Conservation (phyloP, 2,797 vertebrate species). For the Erethizon dorsatum region DNA sequence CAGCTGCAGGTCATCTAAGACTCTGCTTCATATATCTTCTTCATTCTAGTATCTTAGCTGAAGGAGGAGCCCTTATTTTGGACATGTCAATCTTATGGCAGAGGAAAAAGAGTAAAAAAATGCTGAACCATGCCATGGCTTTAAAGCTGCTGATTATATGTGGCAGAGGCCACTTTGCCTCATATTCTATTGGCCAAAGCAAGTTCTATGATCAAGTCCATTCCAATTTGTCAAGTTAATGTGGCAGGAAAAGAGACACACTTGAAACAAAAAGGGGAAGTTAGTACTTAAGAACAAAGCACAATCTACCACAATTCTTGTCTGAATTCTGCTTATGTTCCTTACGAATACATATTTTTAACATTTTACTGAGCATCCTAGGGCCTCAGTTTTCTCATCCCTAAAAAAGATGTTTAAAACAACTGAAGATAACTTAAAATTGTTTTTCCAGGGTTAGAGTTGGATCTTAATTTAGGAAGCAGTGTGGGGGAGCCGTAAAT, state of each 20-base stretch:
- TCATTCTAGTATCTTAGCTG: not conserved
- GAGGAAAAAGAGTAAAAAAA: not conserved
- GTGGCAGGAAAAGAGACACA: not conserved
- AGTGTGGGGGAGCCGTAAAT: slow-evolving; percentile 22
- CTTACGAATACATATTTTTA: not conserved
- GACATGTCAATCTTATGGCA: not conserved
- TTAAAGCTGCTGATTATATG: not conserved
- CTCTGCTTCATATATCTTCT: not conserved
- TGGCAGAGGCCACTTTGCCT: not conserved
- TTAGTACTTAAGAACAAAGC: slow-evolving; percentile 8
- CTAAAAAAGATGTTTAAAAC: slow-evolving; percentile 16
- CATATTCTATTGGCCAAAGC: not conserved
- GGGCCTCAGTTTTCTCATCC: not conserved
- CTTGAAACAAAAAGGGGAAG: not conserved
- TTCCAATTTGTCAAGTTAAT: not conserved
- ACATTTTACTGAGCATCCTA: slow-evolving; percentile 35
- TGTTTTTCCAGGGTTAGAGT: not conserved
- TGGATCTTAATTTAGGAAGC: not conserved
- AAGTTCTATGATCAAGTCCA: not conserved
- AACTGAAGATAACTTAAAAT: not conserved
- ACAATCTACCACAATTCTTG: not conserved
- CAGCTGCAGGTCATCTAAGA: not conserved
- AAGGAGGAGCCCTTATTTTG: not conserved
- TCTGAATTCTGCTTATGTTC: not conserved
- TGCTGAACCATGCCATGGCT: not conserved